A percentile compares a stretch with the other conserved stretches of the same genome.
phyloP scores from a whole-genome alignment of 2,113 vertebrate genomes.

The Anseranas semipalmata region DNA sequence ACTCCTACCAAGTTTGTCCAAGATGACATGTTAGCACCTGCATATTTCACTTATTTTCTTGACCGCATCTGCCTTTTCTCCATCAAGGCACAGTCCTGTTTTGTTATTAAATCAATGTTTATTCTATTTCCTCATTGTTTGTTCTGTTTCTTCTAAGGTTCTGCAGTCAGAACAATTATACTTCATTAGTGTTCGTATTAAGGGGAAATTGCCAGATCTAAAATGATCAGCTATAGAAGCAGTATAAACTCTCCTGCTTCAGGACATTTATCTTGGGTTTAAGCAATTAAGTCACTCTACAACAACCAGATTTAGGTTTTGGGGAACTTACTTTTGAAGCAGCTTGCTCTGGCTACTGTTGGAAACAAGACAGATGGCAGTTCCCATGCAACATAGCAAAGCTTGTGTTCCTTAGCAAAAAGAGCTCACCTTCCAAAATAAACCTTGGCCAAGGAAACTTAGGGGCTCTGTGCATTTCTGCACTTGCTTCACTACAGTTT shows the following conservation, averaged over 20 bases:
- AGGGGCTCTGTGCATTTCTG: background rate
- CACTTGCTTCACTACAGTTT: background rate
- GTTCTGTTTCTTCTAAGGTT: conserved; percentile 26
- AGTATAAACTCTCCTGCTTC: background rate
- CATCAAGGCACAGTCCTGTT: background rate
- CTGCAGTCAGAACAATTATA: background rate
- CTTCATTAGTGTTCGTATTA: background rate
- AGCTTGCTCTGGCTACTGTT: background rate
- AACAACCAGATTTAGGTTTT: background rate
- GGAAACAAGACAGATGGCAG: background rate
- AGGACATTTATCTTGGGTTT: background rate
- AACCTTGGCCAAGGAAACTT: background rate
- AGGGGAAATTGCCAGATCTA: conserved; percentile 28
- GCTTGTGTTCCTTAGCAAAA: background rate
- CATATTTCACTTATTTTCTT: background rate
- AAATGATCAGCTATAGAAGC: background rate
- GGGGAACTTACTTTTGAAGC: background rate
- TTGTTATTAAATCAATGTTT: conserved; percentile 20
- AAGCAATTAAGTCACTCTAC: background rate
- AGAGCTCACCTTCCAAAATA: background rate
- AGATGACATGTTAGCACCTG: background rate
- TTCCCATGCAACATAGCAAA: background rate
- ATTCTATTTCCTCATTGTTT: conserved; percentile 24
- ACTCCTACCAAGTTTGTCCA: background rate
- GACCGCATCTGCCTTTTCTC: background rate